Conservation (phyloP, 2,797 vertebrate genomes). For the Ctenopoma multispine region DNA sequence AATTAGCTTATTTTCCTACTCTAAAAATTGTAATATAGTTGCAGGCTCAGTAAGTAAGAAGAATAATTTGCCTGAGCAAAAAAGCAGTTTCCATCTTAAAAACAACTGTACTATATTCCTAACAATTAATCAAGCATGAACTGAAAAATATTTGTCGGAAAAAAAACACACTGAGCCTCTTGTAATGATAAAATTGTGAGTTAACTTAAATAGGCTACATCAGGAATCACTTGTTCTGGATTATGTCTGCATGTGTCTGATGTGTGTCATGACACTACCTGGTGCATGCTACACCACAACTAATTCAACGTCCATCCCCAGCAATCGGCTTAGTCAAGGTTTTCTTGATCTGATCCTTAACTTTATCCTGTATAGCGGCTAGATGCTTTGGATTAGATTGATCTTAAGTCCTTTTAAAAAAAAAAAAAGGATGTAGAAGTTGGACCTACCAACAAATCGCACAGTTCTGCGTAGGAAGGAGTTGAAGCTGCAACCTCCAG, state of each 20-base stretch:
- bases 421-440: neutral
- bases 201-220: neutral
- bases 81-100: conserved; percentile 33
- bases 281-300: too few relatives aligned
- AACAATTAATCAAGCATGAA: neutral
- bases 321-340: neutral
- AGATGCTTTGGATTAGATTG: neutral
- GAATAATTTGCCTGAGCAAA: conserved; percentile 28
- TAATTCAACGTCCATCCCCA: neutral
- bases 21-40: conserved; percentile 42
- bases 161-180: neutral
- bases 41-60: conserved; percentile 17
- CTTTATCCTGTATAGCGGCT: neutral
- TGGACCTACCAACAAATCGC: conserved; percentile 93
- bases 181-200: neutral
- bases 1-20: conserved; percentile 62
- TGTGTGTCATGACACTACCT: too few relatives aligned
- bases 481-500: conserved; percentile 95
- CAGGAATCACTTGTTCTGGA: neutral
- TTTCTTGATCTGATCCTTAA: neutral
- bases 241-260: neutral
- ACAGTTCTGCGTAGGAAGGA: conserved; percentile 95
- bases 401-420: conserved; percentile 6
- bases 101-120: conserved; percentile 17
- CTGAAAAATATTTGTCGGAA: neutral